Conservation (phyloP, 2,113 vertebrate species). For the Anoplopoma fimbria region DNA sequence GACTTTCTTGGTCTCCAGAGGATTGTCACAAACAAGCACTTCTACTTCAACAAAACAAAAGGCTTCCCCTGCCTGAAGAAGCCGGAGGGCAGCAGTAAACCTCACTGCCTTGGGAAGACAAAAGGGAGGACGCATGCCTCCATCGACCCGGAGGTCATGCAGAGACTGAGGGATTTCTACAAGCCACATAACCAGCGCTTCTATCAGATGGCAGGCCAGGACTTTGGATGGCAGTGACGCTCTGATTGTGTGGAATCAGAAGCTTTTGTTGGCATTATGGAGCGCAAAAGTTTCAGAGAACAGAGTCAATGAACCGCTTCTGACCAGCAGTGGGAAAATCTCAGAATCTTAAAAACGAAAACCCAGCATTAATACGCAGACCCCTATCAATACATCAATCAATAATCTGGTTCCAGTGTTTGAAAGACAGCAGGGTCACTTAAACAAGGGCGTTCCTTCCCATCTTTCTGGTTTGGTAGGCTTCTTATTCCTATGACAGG, state of each 20-base stretch:
- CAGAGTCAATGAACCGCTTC: neutral
- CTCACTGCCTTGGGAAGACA: constrained; percentile 87
- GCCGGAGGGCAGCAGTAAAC: constrained; percentile 86
- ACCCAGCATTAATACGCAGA: constrained; percentile 11
- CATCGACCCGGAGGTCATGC: constrained; percentile 79
- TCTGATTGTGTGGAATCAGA: neutral
- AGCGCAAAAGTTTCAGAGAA: constrained; percentile 6
- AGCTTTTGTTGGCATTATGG: constrained; percentile 3
- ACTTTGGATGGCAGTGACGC: constrained; percentile 86
- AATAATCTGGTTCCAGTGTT: constrained; percentile 26
- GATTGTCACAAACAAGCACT: constrained; percentile 87
- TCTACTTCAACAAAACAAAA: constrained; percentile 89
- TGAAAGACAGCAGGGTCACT: constrained; percentile 2
- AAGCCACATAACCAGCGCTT: constrained; percentile 84
- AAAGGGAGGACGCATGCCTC: constrained; percentile 84
- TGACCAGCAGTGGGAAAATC: constrained; percentile 38
- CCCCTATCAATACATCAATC: constrained; percentile 4
- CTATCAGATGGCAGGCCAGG: constrained; percentile 84
- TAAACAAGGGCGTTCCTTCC: neutral
- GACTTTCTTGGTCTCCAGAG: constrained; percentile 87
- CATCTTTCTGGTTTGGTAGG: neutral
- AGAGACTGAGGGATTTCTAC: constrained; percentile 84
- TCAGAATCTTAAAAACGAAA: constrained; percentile 14
- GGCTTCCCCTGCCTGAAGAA: constrained; percentile 88
- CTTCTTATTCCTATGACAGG: neutral